These are phyloP conservation scores for Chrysemys picta DNA, from an alignment of 2,113 vertebrate genomes.

Conservation along the genomic window DNA sequence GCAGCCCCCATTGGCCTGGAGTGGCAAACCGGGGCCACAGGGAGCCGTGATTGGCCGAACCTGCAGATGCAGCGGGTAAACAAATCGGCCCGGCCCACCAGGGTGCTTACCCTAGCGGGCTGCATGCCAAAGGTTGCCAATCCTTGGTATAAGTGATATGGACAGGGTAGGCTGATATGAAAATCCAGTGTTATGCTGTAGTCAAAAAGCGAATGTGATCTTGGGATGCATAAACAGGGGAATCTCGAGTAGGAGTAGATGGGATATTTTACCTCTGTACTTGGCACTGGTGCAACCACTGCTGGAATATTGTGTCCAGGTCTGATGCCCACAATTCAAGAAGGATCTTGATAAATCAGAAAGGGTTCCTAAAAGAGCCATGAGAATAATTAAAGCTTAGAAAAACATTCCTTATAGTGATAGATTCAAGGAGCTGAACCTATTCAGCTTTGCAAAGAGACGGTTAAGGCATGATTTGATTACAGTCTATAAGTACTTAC, in stretches of 20 bases:
- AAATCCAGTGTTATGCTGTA: neutral
- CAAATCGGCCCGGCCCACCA: too few species aligned
- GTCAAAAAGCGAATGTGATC: neutral
- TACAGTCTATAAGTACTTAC: neutral
- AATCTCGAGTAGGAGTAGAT: neutral
- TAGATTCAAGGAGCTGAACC: neutral
- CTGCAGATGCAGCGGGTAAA: too few species aligned
- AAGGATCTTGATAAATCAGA: neutral
- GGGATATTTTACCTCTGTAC: neutral
- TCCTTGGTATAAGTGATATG: neutral
- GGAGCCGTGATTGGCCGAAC: too few species aligned
- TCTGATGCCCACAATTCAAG: neutral
- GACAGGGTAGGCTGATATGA: rapidly evolving
- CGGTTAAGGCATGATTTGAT: neutral
- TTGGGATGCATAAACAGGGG: neutral
- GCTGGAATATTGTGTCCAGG: neutral
- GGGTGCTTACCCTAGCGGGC: too few species aligned
- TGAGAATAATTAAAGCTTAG: neutral
- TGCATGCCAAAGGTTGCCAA: too few species aligned
- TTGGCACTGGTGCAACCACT: neutral
- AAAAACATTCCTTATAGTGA: neutral
- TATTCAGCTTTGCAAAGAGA: neutral
- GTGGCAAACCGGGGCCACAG: too few species aligned
- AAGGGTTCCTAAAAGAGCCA: neutral
- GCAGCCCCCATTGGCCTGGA: too few species aligned